Evolutionary conservation across 2,888 invertebrate genomes (phyloP).

Genomic region (Clepsis dumicolana): DNA sequence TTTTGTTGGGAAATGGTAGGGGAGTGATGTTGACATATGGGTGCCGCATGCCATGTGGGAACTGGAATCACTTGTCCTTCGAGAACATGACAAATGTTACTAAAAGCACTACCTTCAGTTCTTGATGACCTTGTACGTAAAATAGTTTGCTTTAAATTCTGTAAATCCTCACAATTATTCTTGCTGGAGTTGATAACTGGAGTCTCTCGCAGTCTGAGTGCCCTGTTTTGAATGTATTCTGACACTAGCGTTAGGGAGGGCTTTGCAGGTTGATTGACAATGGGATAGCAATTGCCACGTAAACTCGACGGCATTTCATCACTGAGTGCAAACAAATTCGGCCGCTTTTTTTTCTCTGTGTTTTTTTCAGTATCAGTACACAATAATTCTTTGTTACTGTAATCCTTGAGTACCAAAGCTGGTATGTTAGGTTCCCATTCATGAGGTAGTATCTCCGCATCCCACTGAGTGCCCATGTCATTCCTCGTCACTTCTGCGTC

Average conservation of each 20-base stretch:
- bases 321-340: constrained; percentile 77
- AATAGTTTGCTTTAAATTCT: constrained; percentile 73
- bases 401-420: constrained; percentile 61
- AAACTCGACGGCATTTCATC: constrained; percentile 79
- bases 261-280: constrained; percentile 55
- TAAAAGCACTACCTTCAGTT: constrained; percentile 67
- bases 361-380: constrained; percentile 57
- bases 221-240: constrained; percentile 74
- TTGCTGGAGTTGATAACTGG: constrained; percentile 53
- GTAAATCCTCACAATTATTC: constrained; percentile 65
- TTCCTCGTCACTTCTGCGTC: constrained; percentile 49
- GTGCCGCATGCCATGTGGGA: constrained; percentile 71
- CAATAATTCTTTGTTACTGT: constrained; percentile 57
- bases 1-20: constrained; percentile 45
- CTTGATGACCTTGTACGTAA: constrained; percentile 64
- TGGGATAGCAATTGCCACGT: constrained; percentile 56
- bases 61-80: constrained; percentile 74
- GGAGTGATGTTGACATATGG: constrained; percentile 56
- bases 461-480: constrained; percentile 79
- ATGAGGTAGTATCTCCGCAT: constrained; percentile 61
- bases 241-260: constrained; percentile 73
- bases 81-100: constrained; percentile 71
- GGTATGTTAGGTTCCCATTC: constrained; percentile 71
- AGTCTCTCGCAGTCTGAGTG: constrained; percentile 68
- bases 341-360: constrained; percentile 62